Conservation (phyloP, 1,140 invertebrate species). For the Penaeus vannamei region DNA sequence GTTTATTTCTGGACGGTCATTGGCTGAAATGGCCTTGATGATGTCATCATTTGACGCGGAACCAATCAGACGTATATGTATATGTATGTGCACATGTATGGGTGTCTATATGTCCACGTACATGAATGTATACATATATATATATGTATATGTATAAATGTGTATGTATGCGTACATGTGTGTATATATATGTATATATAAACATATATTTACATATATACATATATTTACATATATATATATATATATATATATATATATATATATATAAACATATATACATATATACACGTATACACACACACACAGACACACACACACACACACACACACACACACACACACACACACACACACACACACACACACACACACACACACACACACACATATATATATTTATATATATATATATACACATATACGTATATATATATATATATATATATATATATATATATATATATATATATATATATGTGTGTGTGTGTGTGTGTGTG, state of each 20-base stretch:
- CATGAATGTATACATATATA: too few species aligned
- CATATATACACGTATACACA: not conserved
- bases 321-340: not conserved
- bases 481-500: too few species aligned
- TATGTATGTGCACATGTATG: too few species aligned
- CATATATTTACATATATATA: not conserved
- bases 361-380: not conserved
- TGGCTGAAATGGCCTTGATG: too few species aligned
- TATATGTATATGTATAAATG: not conserved
- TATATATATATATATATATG: too few species aligned
- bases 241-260: not conserved
- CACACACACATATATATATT: not conserved
- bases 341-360: not conserved
- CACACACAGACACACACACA: not conserved
- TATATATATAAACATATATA: not conserved
- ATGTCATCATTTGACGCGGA: too few species aligned
- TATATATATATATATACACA: not conserved
- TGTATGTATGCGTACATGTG: not conserved
- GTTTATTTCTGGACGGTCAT: too few species aligned
- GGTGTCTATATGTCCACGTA: too few species aligned
- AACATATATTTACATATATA: not conserved
- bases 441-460: too few species aligned
- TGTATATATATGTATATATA: not conserved
- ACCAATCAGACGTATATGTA: too few species aligned
- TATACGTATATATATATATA: too few species aligned